These are phyloP conservation scores for Propithecus deckenii DNA, from an alignment of 2,797 vertebrate genomes.

Conservation along the genomic window DNA sequence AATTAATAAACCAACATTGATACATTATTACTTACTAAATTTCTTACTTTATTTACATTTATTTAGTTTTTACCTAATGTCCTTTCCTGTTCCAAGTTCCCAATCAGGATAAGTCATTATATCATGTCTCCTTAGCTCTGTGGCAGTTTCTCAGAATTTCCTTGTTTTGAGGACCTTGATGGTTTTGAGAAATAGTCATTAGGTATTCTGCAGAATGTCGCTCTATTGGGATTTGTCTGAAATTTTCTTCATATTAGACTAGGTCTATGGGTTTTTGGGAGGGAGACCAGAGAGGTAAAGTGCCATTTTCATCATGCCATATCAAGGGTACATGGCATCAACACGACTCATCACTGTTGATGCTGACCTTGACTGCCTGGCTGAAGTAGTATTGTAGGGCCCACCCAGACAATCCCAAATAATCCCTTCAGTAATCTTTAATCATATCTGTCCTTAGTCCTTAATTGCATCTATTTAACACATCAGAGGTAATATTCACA, in stretches of 20 bases:
- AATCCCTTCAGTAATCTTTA: neutral
- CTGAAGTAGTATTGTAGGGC: neutral
- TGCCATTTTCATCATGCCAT: neutral
- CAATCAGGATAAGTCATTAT: neutral
- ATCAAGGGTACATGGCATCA: neutral
- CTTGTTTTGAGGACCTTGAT: neutral
- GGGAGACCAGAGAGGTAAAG: neutral
- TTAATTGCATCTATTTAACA: neutral
- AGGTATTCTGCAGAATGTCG: neutral
- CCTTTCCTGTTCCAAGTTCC: neutral
- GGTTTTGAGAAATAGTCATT: neutral
- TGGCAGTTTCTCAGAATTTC: neutral
- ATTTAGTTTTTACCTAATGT: neutral
- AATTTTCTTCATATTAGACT: neutral
- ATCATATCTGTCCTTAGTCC: neutral
- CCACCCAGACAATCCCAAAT: neutral
- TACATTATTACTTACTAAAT: neutral
- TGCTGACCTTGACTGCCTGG: neutral
- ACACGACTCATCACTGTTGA: neutral
- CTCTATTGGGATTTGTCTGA: neutral
- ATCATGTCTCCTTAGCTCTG: neutral
- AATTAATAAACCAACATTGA: neutral
- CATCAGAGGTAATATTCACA: neutral
- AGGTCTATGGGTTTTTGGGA: neutral
- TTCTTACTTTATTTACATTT: neutral